phyloP scores from a whole-genome alignment of 2,113 vertebrate species.

The Periophthalmodon schlosseri region DNA sequence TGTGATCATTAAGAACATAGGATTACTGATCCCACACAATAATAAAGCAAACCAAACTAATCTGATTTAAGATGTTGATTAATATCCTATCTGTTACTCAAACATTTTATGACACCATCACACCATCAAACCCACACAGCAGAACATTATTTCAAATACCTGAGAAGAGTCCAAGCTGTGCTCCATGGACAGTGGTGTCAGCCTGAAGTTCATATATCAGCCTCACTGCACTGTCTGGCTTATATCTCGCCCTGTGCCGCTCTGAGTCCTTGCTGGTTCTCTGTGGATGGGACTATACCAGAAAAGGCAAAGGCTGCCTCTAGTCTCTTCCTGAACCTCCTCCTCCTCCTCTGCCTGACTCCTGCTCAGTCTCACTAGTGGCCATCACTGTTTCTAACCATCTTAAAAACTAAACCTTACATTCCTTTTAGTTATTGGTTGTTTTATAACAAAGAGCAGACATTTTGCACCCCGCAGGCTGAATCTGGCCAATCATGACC shows the following conservation, averaged over 20 bases:
- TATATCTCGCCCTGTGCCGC: constrained; percentile 62
- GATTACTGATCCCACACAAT: no score
- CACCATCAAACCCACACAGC: not conserved
- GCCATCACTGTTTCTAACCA: constrained; percentile 9
- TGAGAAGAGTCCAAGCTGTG: constrained; percentile 54
- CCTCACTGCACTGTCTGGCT: constrained; percentile 65
- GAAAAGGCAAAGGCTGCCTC: constrained; percentile 76
- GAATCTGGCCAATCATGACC: no score
- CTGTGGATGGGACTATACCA: constrained; percentile 71
- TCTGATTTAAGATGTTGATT: not conserved
- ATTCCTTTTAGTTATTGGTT: not conserved
- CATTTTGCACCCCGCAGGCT: no score
- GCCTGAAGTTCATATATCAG: constrained; percentile 39
- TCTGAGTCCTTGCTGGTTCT: constrained; percentile 64
- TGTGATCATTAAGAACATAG: no score
- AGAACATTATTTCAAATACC: constrained; percentile 55
- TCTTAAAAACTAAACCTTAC: not conserved
- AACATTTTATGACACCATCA: constrained; percentile 2
- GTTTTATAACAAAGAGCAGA: not conserved
- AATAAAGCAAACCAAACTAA: not conserved
- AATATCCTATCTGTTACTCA: not conserved
- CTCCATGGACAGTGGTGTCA: constrained; percentile 51
- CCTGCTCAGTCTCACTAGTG: constrained; percentile 69
- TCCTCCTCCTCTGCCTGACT: constrained; percentile 57
- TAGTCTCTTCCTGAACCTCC: constrained; percentile 39